These are phyloP conservation scores for Notodonta ziczac DNA, from an alignment of 2,888 invertebrate species.

Conservation along the genomic window DNA sequence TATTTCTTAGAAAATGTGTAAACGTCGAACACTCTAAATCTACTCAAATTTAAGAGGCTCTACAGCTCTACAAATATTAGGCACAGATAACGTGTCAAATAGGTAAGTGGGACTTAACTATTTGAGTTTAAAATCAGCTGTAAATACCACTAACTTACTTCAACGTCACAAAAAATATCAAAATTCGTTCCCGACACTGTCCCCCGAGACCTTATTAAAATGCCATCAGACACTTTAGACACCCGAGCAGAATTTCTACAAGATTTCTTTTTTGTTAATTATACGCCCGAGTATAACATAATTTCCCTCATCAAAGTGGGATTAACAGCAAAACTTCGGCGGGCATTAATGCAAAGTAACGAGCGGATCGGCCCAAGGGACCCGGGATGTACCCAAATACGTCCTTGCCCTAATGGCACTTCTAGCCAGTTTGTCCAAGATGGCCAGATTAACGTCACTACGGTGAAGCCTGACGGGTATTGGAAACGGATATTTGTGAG, in stretches of 20 bases:
- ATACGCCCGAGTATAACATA: slow-evolving; percentile 49
- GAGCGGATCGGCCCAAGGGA: slow-evolving; percentile 69
- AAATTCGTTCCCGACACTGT: neutral
- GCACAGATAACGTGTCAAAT: too few species aligned
- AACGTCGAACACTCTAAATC: too few species aligned
- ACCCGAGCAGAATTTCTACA: slow-evolving; percentile 23
- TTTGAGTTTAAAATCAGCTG: too few species aligned
- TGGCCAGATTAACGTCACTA: slow-evolving; percentile 55
- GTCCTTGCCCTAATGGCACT: slow-evolving; percentile 61
- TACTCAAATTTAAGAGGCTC: too few species aligned
- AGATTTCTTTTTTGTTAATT: slow-evolving; percentile 57
- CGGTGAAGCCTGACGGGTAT: slow-evolving; percentile 22
- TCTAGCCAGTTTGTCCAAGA: slow-evolving; percentile 63
- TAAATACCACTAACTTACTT: too few species aligned
- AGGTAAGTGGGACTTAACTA: too few species aligned
- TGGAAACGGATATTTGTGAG: slow-evolving; percentile 28
- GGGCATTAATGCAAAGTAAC: slow-evolving; percentile 76
- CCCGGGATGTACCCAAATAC: slow-evolving; percentile 59
- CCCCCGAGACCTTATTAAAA: slow-evolving; percentile 6
- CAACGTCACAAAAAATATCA: neutral
- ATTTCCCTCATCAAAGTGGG: slow-evolving; percentile 69
- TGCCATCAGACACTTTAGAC: slow-evolving; percentile 6
- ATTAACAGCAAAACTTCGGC: slow-evolving; percentile 67
- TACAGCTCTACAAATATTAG: too few species aligned
- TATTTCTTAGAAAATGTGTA: too few species aligned